These are phyloP conservation scores for Agrilus mali DNA, from an alignment of 2,888 invertebrate genomes.

Conservation along the genomic window DNA sequence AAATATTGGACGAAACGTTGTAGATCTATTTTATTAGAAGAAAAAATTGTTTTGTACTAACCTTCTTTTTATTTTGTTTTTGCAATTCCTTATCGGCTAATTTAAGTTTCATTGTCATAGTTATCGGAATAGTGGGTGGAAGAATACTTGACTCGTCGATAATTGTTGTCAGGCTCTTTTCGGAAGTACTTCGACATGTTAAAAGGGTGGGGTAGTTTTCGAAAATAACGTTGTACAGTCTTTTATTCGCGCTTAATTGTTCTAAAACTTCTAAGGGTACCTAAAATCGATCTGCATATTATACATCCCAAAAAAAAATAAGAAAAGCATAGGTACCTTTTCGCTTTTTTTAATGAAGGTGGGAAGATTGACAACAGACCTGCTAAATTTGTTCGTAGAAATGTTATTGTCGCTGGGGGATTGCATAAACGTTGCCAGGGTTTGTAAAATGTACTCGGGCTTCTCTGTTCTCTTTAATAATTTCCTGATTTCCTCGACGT, in stretches of 20 bases:
- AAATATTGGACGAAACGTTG: background rate
- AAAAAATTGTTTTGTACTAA: background rate
- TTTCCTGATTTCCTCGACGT: constrained; percentile 51
- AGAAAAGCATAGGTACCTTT: constrained; percentile 39
- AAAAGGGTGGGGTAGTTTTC: constrained; percentile 61
- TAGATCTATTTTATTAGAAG: too few species aligned
- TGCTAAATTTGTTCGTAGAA: constrained; percentile 33
- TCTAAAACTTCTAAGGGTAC: constrained; percentile 52
- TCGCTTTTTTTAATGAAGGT: constrained; percentile 59
- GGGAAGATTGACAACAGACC: constrained; percentile 61
- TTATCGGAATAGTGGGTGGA: constrained; percentile 40
- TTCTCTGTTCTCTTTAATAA: constrained; percentile 59
- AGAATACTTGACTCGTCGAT: constrained; percentile 31
- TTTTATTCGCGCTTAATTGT: constrained; percentile 48
- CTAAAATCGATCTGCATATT: too few species aligned
- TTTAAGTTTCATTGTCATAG: constrained; percentile 50
- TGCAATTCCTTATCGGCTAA: constrained; percentile 20
- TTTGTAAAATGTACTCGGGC: constrained; percentile 51
- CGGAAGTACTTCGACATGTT: constrained; percentile 49
- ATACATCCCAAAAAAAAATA: too few species aligned
- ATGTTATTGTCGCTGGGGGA: constrained; percentile 35
- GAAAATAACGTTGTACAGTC: constrained; percentile 54
- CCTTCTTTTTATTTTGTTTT: background rate
- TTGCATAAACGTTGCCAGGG: constrained; percentile 46
- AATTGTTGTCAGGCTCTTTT: constrained; percentile 40